These are phyloP conservation scores for Drosophila nasuta DNA, from an alignment of 1,140 invertebrate genomes.

Conservation along the genomic window DNA sequence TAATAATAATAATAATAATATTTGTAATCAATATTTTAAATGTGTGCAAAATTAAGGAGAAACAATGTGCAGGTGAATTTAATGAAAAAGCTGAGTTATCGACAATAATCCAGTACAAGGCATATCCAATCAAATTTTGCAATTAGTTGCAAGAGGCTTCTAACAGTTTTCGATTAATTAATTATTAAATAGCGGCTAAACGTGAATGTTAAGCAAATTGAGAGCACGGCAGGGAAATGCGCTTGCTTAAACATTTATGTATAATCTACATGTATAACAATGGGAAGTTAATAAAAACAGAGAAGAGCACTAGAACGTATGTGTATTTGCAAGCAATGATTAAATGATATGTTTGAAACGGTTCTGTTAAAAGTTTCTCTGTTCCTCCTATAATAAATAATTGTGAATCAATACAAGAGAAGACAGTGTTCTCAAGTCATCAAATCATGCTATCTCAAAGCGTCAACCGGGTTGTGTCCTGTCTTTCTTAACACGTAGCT, in stretches of 20 bases:
- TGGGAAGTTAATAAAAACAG: not conserved
- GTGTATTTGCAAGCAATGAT: not conserved
- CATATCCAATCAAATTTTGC: not conserved
- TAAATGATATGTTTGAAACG: not conserved
- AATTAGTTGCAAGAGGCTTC: not conserved
- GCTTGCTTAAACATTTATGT: not conserved
- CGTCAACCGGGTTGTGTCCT: not conserved
- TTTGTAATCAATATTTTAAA: too few relatives aligned
- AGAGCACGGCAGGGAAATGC: not conserved
- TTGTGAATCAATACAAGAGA: not conserved
- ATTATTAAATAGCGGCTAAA: constrained; percentile 14
- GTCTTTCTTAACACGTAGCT: constrained; percentile 10
- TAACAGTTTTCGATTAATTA: constrained; percentile 6
- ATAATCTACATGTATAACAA: not conserved
- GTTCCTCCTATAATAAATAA: not conserved
- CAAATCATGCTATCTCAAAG: not conserved
- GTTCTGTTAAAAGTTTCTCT: not conserved
- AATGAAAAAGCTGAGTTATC: too few relatives aligned
- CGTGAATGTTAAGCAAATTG: not conserved
- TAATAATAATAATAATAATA: too few relatives aligned
- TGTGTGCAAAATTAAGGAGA: too few relatives aligned
- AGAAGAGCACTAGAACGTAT: not conserved
- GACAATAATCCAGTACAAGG: not conserved
- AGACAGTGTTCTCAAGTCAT: not conserved
- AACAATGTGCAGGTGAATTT: too few relatives aligned